Evolutionary conservation across 2,797 vertebrate genomes (phyloP).

Genomic region (Urosaurus nigricauda): DNA sequence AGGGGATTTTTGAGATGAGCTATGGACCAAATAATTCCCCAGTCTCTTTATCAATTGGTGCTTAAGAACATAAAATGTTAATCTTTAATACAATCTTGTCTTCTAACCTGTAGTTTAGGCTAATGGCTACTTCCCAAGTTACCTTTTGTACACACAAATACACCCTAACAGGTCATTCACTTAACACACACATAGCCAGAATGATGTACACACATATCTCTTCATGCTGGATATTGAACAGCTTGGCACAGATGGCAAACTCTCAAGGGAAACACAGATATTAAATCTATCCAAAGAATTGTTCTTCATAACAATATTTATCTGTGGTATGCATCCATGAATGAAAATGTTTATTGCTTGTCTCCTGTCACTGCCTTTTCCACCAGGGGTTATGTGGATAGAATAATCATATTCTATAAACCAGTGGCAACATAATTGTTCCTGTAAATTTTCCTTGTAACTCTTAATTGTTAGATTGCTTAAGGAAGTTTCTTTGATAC

Average conservation of each 20-base stretch:
- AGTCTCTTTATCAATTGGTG: neutral
- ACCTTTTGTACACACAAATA: neutral
- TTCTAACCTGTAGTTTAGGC: neutral
- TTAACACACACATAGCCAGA: neutral
- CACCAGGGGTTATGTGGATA: neutral
- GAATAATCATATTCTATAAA: neutral
- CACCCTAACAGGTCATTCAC: neutral
- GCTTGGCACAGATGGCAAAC: neutral
- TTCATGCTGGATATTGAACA: neutral
- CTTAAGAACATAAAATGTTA: neutral
- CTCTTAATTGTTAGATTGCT: constrained; percentile 6
- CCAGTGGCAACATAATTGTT: neutral
- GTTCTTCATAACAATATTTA: neutral
- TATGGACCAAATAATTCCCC: neutral
- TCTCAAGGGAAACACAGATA: neutral
- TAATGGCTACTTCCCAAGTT: neutral
- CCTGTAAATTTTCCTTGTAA: neutral
- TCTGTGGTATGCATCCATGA: neutral
- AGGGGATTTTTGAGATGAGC: constrained; percentile 5
- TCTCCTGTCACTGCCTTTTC: neutral
- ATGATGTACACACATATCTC: neutral
- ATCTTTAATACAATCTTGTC: neutral
- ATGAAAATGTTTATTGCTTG: neutral
- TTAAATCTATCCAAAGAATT: neutral
- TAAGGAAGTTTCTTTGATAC: neutral